Conservation (phyloP, 1,140 invertebrate species). For the Druon quercuslanigerum region DNA sequence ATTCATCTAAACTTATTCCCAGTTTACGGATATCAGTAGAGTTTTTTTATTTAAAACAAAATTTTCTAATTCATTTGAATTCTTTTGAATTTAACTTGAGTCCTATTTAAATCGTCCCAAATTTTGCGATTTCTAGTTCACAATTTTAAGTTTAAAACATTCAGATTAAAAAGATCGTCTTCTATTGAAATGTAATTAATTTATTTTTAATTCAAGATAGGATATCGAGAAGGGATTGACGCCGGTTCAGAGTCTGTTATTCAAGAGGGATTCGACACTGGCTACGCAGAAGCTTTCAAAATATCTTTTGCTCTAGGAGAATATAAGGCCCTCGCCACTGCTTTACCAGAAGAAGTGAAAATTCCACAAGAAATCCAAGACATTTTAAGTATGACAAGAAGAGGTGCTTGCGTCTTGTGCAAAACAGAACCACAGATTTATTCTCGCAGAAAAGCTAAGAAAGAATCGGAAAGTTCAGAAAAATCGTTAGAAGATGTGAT, state of each 20-base stretch:
- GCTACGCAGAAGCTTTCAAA: conserved; percentile 75
- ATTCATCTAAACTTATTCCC: no score
- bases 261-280: conserved; percentile 77
- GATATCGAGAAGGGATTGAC: conserved; percentile 76
- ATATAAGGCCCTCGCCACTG: conserved; percentile 62
- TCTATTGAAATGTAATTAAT: not conserved
- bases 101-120: no score
- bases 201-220: conserved; percentile 65
- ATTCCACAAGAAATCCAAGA: conserved; percentile 53
- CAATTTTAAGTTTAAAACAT: no score
- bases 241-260: conserved; percentile 74
- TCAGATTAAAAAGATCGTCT: no score
- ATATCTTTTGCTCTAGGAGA: conserved; percentile 72
- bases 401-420: conserved; percentile 63
- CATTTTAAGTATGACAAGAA: conserved; percentile 55
- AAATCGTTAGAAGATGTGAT: conserved; percentile 47
- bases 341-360: conserved; percentile 37
- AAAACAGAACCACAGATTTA: not conserved
- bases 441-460: not conserved
- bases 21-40: no score
- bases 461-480: conserved; percentile 24
- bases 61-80: no score
- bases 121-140: no score
- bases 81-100: no score
- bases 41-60: no score